Percentiles rank a stretch among this genome's conserved stretches.
phyloP scores from a whole-genome alignment of 2,113 vertebrate species.

The Tapirus terrestris region DNA sequence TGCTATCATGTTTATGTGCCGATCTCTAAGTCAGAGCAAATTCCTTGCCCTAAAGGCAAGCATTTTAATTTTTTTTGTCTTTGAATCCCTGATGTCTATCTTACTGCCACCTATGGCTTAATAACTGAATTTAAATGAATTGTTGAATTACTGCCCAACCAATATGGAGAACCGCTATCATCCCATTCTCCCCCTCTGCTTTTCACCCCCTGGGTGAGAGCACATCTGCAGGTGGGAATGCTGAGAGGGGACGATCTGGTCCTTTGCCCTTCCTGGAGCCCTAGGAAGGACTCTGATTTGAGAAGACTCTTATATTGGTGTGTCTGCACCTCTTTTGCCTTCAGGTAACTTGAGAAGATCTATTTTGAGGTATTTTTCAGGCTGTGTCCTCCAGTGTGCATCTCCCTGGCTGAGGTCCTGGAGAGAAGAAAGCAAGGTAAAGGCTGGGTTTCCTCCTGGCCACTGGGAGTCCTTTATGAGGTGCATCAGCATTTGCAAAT shows the following conservation, averaged over 20 bases:
- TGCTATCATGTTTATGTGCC: background rate
- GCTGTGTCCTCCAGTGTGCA: background rate
- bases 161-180: background rate
- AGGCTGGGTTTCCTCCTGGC: conserved; percentile 63
- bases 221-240: background rate
- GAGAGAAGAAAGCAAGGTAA: conserved; percentile 43
- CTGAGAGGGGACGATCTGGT: background rate
- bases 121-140: background rate
- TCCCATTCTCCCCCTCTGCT: background rate
- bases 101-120: background rate
- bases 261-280: background rate
- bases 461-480: conserved; percentile 70
- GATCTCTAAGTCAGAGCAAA: background rate
- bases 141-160: background rate
- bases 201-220: too few relatives aligned
- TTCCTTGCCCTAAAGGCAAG: background rate
- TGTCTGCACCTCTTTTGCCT: background rate
- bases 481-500: conserved; percentile 83
- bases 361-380: conserved; percentile 4
- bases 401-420: conserved; percentile 43
- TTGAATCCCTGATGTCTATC: background rate
- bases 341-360: background rate
- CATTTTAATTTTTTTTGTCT: background rate
- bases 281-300: background rate
- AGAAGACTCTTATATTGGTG: background rate